Percentiles rank a stretch among this genome's conserved stretches.
Conservation (phyloP, 2,888 invertebrate species). For the Calameuta idolon region DNA sequence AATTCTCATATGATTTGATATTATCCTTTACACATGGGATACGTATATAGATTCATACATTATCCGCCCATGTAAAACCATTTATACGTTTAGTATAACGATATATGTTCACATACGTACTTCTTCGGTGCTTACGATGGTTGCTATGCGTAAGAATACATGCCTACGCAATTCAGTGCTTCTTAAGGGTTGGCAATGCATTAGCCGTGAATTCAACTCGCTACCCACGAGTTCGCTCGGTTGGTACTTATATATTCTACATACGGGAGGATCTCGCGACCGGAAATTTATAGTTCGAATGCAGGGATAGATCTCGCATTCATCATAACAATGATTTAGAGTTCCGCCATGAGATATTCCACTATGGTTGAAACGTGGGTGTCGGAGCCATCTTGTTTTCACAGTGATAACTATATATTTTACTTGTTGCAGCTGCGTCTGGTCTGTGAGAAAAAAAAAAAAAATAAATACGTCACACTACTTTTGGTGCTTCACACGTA, state of each 20-base stretch:
- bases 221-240: neutral
- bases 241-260: neutral
- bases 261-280: constrained; percentile 29
- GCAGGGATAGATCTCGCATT: constrained; percentile 48
- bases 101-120: neutral
- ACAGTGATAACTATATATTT: constrained; percentile 28
- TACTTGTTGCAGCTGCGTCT: constrained; percentile 5
- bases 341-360: constrained; percentile 35
- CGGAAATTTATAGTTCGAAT: constrained; percentile 49
- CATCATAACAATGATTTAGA: constrained; percentile 58
- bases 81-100: neutral
- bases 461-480: neutral
- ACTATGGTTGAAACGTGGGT: constrained; percentile 30
- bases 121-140: neutral
- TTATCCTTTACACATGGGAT: neutral
- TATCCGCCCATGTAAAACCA: neutral
- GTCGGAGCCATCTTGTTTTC: constrained; percentile 18
- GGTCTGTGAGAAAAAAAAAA: neutral
- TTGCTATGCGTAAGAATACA: neutral
- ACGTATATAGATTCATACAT: neutral
- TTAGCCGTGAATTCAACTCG: constrained; percentile 1
- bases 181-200: constrained; percentile 2
- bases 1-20: no score
- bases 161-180: neutral
- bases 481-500: neutral